A percentile compares a stretch with the other conserved stretches of the same genome.
Conservation (phyloP, 2,113 vertebrate genomes). For the Myotis davidii region DNA sequence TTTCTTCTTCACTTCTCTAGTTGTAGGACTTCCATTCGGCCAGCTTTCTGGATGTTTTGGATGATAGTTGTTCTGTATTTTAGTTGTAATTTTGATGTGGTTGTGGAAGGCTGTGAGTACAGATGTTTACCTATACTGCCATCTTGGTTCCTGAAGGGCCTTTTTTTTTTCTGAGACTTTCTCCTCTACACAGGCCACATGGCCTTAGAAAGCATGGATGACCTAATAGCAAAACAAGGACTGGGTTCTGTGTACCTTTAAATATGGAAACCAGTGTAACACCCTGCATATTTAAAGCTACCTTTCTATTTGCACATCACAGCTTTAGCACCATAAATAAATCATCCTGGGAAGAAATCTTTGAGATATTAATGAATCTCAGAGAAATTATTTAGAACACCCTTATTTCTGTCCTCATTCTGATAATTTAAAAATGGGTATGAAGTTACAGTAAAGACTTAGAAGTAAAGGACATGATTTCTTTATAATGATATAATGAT, state of each 20-base stretch:
- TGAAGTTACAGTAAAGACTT: not conserved
- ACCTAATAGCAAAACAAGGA: not conserved
- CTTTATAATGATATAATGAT: not conserved
- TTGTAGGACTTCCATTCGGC: too few species aligned
- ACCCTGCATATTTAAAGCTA: not conserved
- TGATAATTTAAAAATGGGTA: not conserved
- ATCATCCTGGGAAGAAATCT: not conserved
- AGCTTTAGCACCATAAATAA: not conserved
- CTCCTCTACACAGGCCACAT: not conserved
- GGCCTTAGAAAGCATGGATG: not conserved
- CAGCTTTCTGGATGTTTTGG: too few species aligned
- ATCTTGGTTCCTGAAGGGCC: not conserved
- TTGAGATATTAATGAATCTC: not conserved
- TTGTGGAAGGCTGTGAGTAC: too few species aligned
- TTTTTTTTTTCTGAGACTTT: constrained; percentile 30
- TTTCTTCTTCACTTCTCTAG: too few species aligned
- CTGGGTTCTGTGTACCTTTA: not conserved
- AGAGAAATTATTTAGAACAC: not conserved
- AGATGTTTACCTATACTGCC: too few species aligned
- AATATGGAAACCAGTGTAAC: not conserved
- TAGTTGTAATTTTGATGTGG: too few species aligned
- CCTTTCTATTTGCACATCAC: not conserved
- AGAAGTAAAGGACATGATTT: not conserved
- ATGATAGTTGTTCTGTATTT: too few species aligned
- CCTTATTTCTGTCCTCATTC: not conserved